Evolutionary conservation across 2,888 invertebrate genomes (phyloP), one percentile per base, ranked within the genome.

Genomic region (Eristalis pertinax): DNA sequence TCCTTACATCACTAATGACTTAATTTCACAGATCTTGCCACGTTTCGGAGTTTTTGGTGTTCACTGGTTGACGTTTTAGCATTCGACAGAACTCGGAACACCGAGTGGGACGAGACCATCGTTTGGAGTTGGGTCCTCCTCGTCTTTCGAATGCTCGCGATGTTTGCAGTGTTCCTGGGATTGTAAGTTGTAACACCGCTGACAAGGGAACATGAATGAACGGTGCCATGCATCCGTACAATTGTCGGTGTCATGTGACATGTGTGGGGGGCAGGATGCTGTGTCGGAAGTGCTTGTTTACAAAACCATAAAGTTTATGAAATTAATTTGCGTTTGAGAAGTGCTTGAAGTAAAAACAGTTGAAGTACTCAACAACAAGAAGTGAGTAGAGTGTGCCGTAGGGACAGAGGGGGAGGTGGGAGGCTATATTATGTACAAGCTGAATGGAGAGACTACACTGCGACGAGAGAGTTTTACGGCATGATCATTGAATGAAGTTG

Each of bases 1-100:
- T 72, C 70, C 63, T 41, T 74, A 43, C 78, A 73, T 84, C 68
- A 73, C 83, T 78, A 73, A 84, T 84, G 83, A 84, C 73, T 84
- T 84, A 63, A 84, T 84, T 84, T 78, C 35, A 77, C 78, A 84
- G 78, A 38, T 32, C 74, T 84, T 74, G 73, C 69, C 73, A 68
- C 74, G 73, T 74, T 84, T 73, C 22, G 41, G 63, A 60, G 41
- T 63, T 73, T 69, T 64, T 58, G 65, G 50, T 43, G 70, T 78
- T 84, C 68, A 58, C 69, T 56, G 22, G 62, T 64, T 84, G 70
- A 43, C 60, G 65, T 82, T 82, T 80, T 43, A 24, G 67, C 35
- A 26, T 67, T 60, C 43, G 65, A 60, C 56, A 19, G 35, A 11
- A 35, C n/a, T n/a, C 32, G 64, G 22, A 10, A 22, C 15, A 65